Conservation (phyloP, 2,797 vertebrate species). For the Cheirogaleus major region DNA sequence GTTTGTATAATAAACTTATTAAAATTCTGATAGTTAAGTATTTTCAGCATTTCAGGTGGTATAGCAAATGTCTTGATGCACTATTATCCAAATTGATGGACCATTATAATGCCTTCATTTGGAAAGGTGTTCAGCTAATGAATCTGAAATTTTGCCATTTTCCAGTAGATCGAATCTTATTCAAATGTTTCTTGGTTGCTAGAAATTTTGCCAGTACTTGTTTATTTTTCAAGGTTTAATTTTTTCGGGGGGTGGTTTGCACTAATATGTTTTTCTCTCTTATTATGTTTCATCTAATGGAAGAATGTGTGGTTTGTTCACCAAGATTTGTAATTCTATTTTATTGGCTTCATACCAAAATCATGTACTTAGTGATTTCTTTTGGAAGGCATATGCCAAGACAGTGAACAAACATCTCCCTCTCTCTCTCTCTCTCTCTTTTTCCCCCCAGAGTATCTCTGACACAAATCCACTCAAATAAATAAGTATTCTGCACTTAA, state of each 20-base stretch:
- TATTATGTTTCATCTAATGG: neutral
- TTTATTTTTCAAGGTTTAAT: neutral
- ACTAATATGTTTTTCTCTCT: neutral
- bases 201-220: neutral
- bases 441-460: neutral
- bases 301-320: neutral
- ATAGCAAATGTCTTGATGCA: neutral
- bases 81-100: neutral
- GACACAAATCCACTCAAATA: slow-evolving; percentile 54
- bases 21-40: neutral
- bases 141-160: neutral
- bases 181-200: neutral
- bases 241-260: neutral
- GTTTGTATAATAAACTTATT: neutral
- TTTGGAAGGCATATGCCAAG: neutral
- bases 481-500: slow-evolving; percentile 18
- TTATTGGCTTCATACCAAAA: neutral
- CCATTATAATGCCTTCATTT: neutral
- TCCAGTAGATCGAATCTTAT: neutral
- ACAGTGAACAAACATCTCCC: neutral
- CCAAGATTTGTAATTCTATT: neutral
- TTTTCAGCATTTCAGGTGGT: neutral
- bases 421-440: too few species aligned
- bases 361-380: neutral
- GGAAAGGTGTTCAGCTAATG: neutral